Evolutionary conservation across 2,888 invertebrate species (phyloP).

Genomic region (Caradrina kadenii): DNA sequence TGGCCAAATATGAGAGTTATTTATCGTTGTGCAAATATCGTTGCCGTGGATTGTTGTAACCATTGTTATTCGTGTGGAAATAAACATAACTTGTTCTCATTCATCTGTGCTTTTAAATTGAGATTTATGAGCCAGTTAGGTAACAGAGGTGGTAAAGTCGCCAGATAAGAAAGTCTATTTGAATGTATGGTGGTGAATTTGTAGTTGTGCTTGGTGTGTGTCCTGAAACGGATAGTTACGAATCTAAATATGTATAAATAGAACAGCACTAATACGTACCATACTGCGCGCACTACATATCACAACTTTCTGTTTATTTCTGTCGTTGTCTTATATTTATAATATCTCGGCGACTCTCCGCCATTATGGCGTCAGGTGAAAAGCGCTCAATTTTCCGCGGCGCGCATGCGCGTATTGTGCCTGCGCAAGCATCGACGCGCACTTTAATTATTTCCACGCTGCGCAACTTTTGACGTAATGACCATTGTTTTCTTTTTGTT

Average conservation of each 20-base stretch:
- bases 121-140: not conserved
- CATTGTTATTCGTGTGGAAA: conserved; percentile 1
- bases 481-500: conserved; percentile 18
- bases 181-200: not conserved
- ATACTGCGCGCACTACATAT: conserved; percentile 60
- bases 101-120: not conserved
- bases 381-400: conserved; percentile 73
- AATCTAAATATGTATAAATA: not conserved
- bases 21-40: conserved; percentile 3
- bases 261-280: conserved; percentile 57
- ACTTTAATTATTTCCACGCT: conserved; percentile 72
- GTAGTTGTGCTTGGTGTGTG: not conserved
- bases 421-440: conserved; percentile 55
- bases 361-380: conserved; percentile 67
- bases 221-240: not conserved
- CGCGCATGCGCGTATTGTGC: conserved; percentile 60
- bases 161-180: not conserved
- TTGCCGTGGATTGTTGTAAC: not conserved
- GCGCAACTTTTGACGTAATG: conserved; percentile 66
- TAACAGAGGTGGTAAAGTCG: not conserved
- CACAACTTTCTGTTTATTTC: conserved; percentile 56
- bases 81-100: not conserved
- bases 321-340: conserved; percentile 61
- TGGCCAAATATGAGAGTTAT: conserved; percentile 20
- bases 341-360: conserved; percentile 51